Conservation (phyloP, 2,888 invertebrate genomes). For the Drosophila infuscata region DNA sequence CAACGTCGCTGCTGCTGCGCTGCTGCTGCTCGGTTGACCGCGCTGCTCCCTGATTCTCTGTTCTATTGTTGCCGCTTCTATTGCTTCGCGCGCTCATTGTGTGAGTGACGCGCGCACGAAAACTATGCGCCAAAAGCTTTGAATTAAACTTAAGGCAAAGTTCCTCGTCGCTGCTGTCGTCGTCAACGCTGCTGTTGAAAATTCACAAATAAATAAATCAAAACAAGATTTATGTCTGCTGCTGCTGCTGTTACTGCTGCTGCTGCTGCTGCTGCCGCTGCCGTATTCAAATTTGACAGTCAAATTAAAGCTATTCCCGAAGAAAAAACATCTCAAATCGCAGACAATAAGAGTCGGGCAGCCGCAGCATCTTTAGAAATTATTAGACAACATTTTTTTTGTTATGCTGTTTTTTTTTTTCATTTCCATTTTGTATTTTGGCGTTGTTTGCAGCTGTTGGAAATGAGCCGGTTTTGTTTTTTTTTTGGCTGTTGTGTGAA, state of each 20-base stretch:
- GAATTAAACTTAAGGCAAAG: conserved; percentile 23
- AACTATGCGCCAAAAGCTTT: conserved; percentile 61
- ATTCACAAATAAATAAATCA: conserved; percentile 60
- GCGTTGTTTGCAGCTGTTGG: conserved; percentile 66
- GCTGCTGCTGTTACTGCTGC: conserved; percentile 12
- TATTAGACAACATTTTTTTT: conserved; percentile 59
- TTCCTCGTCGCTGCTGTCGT: conserved; percentile 9
- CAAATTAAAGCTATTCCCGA: conserved; percentile 26
- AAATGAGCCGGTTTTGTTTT: conserved; percentile 69
- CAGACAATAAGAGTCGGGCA: conserved; percentile 44
- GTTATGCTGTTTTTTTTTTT: neutral
- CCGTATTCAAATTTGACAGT: conserved; percentile 57
- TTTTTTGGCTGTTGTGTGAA: conserved; percentile 29
- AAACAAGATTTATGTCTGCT: conserved; percentile 67
- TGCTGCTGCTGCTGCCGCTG: conserved; percentile 24
- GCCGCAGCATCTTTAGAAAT: conserved; percentile 59
- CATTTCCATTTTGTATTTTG: conserved; percentile 37
- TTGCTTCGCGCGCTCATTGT: conserved; percentile 15
- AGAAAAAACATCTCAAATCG: conserved; percentile 32
- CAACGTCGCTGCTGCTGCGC: neutral
- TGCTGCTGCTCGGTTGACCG: conserved; percentile 20
- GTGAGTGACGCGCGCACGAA: conserved; percentile 38
- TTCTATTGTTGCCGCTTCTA: conserved; percentile 1
- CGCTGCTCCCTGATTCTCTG: conserved; percentile 9
- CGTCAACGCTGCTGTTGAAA: conserved; percentile 13